Evolutionary conservation across 1,140 invertebrate genomes (phyloP).

Genomic region (Stegodyphus dumicola): DNA sequence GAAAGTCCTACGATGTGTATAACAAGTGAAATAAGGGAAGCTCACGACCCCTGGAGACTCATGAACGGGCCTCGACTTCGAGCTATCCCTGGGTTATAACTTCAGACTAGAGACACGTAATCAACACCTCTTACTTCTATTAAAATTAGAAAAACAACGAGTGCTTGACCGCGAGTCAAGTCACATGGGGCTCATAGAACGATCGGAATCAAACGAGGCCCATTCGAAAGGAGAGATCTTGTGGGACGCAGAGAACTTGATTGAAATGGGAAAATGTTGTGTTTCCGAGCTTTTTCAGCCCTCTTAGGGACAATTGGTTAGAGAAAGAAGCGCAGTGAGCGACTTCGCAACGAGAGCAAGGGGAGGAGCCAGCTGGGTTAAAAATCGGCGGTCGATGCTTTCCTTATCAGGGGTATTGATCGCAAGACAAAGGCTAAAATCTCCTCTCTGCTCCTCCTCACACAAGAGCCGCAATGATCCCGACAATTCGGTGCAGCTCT

Average conservation of each 20-base stretch:
- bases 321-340: constrained; percentile 6
- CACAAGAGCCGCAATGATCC: background rate
- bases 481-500: background rate
- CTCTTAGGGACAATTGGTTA: constrained; percentile 45
- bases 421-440: constrained; percentile 40
- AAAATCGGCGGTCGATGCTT: constrained; percentile 44
- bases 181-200: constrained; percentile 32
- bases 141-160: constrained; percentile 58
- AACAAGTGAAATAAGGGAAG: constrained; percentile 22
- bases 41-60: constrained; percentile 7
- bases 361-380: constrained; percentile 45
- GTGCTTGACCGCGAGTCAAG: constrained; percentile 39
- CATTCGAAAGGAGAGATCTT: constrained; percentile 37
- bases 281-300: constrained; percentile 23
- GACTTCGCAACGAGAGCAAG: constrained; percentile 19
- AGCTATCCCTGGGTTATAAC: constrained; percentile 32
- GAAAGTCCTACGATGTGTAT: constrained; percentile 25
- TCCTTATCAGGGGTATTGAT: constrained; percentile 50
- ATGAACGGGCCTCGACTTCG: constrained; percentile 3
- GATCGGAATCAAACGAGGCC: constrained; percentile 53
- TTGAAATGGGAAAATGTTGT: constrained; percentile 51
- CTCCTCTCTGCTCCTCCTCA: background rate
- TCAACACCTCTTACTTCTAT: constrained; percentile 59
- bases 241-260: constrained; percentile 48
- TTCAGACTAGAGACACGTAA: constrained; percentile 34